Conservation (phyloP, 2,888 invertebrate genomes). For the Pristionchus fissidentatus region DNA sequence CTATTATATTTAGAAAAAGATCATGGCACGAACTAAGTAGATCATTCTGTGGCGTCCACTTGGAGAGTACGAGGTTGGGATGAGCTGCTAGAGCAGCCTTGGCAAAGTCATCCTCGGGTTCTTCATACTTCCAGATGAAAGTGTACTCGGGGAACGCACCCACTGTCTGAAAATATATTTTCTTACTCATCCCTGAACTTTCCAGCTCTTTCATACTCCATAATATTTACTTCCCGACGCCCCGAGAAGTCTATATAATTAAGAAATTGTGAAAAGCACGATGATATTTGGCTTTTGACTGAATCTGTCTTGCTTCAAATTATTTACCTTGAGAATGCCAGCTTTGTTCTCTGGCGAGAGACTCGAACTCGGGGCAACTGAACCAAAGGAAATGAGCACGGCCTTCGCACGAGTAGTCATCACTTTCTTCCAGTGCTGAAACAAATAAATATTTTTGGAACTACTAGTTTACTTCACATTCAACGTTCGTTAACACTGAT, state of each 20-base stretch:
- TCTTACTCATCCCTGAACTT: too few relatives aligned
- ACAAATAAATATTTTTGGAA: background rate
- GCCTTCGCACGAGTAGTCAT: background rate
- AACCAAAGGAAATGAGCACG: conserved; percentile 1
- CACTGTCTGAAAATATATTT: background rate
- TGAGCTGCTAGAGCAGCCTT: background rate
- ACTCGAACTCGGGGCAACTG: background rate
- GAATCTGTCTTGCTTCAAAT: background rate
- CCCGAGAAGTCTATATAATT: too few relatives aligned
- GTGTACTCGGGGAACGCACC: conserved; percentile 1
- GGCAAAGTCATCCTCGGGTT: background rate
- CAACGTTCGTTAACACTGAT: background rate
- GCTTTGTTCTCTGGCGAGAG: background rate
- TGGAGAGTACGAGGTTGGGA: conserved; percentile 1
- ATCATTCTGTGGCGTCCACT: conserved; percentile 36
- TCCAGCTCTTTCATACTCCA: too few relatives aligned
- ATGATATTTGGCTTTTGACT: too few relatives aligned
- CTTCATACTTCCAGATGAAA: conserved; percentile 30
- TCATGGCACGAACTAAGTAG: conserved; percentile 29
- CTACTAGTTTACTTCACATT: background rate
- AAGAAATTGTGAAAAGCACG: too few relatives aligned
- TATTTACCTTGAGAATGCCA: background rate
- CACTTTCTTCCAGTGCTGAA: conserved; percentile 6
- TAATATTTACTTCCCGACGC: too few relatives aligned
- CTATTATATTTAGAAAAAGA: too few relatives aligned